These are phyloP conservation scores for Mythimna lalbum DNA, from an alignment of 2,888 invertebrate genomes.

Conservation along the genomic window DNA sequence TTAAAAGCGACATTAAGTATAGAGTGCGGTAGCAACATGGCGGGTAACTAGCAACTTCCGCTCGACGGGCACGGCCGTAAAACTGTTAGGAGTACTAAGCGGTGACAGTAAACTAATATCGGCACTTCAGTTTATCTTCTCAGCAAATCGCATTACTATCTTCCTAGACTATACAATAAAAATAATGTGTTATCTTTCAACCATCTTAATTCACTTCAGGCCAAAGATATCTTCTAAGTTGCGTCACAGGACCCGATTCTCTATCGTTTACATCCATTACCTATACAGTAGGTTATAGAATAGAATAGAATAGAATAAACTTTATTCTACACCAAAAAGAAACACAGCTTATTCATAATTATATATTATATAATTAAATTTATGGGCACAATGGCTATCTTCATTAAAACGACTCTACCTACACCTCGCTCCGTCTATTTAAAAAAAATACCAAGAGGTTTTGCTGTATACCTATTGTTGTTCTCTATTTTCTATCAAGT, in stretches of 20 bases:
- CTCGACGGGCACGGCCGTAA: conserved; percentile 16
- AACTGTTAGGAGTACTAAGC: conserved; percentile 16
- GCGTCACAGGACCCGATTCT: not conserved
- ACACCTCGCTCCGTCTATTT: not conserved
- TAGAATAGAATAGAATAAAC: no score
- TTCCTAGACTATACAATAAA: conserved; percentile 2
- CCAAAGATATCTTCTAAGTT: not conserved
- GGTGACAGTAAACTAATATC: conserved; percentile 20
- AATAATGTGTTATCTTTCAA: not conserved
- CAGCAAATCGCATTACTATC: conserved; percentile 1
- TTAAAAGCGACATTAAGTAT: conserved; percentile 24
- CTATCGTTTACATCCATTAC: not conserved
- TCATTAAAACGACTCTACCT: not conserved
- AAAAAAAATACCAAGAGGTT: not conserved
- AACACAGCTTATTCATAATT: no score
- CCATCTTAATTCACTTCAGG: not conserved
- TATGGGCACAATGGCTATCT: no score
- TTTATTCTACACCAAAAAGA: no score
- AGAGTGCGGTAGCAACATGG: conserved; percentile 36
- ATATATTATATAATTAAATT: no score
- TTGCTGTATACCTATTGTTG: not conserved
- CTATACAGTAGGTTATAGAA: not conserved
- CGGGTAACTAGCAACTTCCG: conserved; percentile 29
- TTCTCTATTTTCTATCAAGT: not conserved
- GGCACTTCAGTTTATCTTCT: conserved; percentile 8